Evolutionary conservation across 37 sponge, comb jelly and placozoan species (phyloP).

Genomic region (Mnemiopsis leidyi): DNA sequence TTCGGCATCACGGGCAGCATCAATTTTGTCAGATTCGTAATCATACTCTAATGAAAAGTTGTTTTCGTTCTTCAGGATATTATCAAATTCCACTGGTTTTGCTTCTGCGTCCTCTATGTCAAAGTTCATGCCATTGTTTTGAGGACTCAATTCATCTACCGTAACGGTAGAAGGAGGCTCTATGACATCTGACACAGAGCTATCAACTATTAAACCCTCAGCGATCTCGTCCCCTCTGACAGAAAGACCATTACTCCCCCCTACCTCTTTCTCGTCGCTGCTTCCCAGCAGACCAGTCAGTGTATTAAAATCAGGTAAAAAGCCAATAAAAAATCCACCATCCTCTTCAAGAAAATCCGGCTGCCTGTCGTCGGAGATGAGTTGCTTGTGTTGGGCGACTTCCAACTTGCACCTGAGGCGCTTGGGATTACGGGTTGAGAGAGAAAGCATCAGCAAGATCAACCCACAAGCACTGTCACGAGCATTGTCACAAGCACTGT

Average conservation of each 20-base stretch:
- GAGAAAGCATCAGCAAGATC: not conserved
- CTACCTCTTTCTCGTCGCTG: not conserved
- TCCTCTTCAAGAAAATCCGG: not conserved
- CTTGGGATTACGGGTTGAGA: not conserved
- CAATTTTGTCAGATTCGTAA: too few species aligned
- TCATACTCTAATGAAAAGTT: too few species aligned
- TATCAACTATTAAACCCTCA: not conserved
- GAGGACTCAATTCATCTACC: too few species aligned
- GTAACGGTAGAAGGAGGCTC: too few species aligned
- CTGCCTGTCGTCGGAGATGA: not conserved
- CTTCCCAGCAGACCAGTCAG: too few species aligned
- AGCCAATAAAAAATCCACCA: not conserved
- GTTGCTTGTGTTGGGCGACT: not conserved
- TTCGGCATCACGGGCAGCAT: too few species aligned
- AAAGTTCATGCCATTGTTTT: too few species aligned
- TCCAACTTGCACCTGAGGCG: not conserved
- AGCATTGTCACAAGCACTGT: too few species aligned
- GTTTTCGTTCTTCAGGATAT: too few species aligned
- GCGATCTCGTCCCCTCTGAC: not conserved
- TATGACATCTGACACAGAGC: not conserved
- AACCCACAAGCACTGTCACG: not conserved
- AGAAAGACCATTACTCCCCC: too few species aligned
- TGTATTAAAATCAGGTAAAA: not conserved
- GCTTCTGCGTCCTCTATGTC: too few species aligned
- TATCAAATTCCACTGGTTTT: too few species aligned